Conservation (phyloP, 2,888 invertebrate species). For the Rhagonycha fulva region DNA sequence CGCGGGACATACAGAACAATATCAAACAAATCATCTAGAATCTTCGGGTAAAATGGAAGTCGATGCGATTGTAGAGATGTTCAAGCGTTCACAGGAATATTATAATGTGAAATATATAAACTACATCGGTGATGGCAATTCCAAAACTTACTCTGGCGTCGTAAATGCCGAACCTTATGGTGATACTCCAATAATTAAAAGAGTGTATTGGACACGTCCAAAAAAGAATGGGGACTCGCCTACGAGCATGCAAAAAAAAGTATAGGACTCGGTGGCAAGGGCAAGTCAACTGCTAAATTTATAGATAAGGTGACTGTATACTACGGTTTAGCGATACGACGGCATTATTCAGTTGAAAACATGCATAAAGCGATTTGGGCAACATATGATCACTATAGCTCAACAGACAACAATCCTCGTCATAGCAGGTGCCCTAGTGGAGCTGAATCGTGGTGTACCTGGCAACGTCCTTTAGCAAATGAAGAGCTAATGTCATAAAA, state of each 20-base stretch:
- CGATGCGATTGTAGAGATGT: slow-evolving; percentile 25
- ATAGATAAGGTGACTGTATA: too few species aligned
- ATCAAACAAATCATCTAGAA: slow-evolving; percentile 29
- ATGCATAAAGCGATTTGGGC: too few species aligned
- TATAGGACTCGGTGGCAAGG: not conserved
- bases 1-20: slow-evolving; percentile 26
- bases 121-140: slow-evolving; percentile 37
- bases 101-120: slow-evolving; percentile 26
- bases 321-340: too few species aligned
- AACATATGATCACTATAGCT: too few species aligned
- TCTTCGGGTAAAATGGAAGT: slow-evolving; percentile 35
- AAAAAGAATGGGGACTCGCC: slow-evolving; percentile 34
- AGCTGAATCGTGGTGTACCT: too few species aligned
- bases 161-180: slow-evolving; percentile 30
- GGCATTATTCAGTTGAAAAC: too few species aligned
- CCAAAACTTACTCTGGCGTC: slow-evolving; percentile 35
- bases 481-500: too few species aligned
- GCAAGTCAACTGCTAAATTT: not conserved
- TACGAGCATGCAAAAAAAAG: not conserved
- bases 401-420: too few species aligned
- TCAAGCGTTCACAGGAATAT: slow-evolving; percentile 8
- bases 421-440: too few species aligned
- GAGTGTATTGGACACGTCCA: slow-evolving; percentile 25
- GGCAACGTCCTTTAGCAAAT: too few species aligned
- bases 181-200: slow-evolving; percentile 25